Base-by-base conservation (phyloP, 2,113 vertebrate genomes). In the Zosterops hypoxanthus region DNA sequence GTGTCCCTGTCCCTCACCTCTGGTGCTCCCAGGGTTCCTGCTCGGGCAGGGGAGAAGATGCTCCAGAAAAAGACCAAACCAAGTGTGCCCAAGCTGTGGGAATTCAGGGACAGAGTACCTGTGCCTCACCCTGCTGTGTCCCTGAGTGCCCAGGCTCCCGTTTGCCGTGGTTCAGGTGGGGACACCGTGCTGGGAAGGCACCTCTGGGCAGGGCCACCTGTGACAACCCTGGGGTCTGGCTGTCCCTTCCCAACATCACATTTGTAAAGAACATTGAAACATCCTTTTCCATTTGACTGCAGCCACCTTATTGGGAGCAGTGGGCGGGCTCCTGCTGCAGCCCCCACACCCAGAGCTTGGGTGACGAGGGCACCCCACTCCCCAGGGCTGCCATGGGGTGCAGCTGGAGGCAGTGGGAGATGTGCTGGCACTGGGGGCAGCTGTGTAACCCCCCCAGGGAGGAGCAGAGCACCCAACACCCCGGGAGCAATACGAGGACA, bases 71-170 rank as follows among this genome's bases (percentile, higher is more conserved):
- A 19, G 29, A 34, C 9, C 50, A 23, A 81, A 21, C 12, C 34
- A 1, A 23, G 23, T 0, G 18, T 19, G 29, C 4, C 81, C 61
- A 23, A 31, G 73, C 18, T 4, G 3, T 1, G 2, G 60, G 44
- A 33, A 52, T 2, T 28, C 22, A 65, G 77, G 72, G n/a, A 55
- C 63, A 20, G 47, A 61, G 18, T 2, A 0, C 0, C 0, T 5
- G 6, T 6, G 10, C 55, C 71, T 65, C 46, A 26, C 14, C 47
- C 47, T 14, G 55, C 73, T 9, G 29, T 10, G 7, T 24, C 87
- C 78, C 63, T 2, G 12, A 26, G 9, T 14, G 44, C 33, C 57
- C 53, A 0, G 6, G 3, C 34, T 66, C 52, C 81, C 0, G 0
- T 41, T 19, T 4, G 47, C 34, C 0, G 0, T 0, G 2, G 78